Evolutionary conservation across 2,113 vertebrate genomes (phyloP).

Genomic region (Scartelaos histophorus): DNA sequence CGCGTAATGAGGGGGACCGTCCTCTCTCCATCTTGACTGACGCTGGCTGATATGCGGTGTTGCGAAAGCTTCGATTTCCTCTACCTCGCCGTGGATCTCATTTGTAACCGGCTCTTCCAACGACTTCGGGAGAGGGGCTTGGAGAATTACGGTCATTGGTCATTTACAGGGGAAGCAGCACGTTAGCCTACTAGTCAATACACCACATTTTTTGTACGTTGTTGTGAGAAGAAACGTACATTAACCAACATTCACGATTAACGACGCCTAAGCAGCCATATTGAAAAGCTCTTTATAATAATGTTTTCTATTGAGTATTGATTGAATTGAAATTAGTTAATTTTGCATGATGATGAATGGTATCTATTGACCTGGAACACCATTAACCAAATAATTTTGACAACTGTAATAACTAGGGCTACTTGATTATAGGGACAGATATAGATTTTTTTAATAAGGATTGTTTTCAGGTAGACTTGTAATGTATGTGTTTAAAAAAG

Average conservation of each 20-base stretch:
- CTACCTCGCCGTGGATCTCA: slow-evolving; percentile 38
- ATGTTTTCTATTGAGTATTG: neutral
- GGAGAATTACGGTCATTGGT: slow-evolving; percentile 12
- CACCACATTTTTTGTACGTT: no score
- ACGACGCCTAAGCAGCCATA: no score
- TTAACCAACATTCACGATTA: no score
- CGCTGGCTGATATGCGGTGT: slow-evolving; percentile 38
- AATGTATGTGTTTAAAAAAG: no score
- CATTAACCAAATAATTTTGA: neutral
- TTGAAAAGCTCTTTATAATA: no score
- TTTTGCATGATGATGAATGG: no score
- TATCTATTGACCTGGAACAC: neutral
- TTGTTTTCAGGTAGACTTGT: no score
- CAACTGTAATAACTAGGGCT: no score
- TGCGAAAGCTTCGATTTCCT: slow-evolving; percentile 48
- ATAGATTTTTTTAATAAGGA: no score
- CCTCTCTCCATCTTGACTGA: slow-evolving; percentile 47
- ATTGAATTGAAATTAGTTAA: neutral
- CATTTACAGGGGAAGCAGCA: slow-evolving; percentile 18
- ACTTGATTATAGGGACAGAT: no score
- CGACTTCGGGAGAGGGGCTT: slow-evolving; percentile 2
- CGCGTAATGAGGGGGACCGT: slow-evolving; percentile 31
- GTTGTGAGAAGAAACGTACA: no score
- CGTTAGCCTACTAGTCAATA: no score
- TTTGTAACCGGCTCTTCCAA: slow-evolving; percentile 28